A percentile compares a stretch with the other conserved stretches of the same genome.
Evolutionary conservation across 2,888 invertebrate genomes (phyloP).

Genomic region (Pelosia muscerda): DNA sequence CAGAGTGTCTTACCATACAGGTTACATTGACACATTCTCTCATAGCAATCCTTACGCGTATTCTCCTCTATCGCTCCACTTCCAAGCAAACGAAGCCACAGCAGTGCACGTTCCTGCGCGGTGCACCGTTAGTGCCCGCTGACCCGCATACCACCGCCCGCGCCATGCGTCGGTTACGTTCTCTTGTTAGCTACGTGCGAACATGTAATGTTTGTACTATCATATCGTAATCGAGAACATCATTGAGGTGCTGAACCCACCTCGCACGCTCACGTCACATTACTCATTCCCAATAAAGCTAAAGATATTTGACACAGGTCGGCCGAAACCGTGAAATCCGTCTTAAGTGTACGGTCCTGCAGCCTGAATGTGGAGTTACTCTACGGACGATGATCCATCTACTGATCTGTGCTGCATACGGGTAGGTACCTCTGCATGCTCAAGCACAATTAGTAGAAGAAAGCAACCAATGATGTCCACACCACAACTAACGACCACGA

Average conservation of each 20-base stretch:
- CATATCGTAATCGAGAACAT: neutral
- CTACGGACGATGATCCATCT: too few species aligned
- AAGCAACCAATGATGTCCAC: too few species aligned
- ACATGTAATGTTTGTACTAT: slow-evolving; percentile 6
- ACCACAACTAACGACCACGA: too few species aligned
- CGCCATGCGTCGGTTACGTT: neutral
- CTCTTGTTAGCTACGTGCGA: slow-evolving; percentile 5
- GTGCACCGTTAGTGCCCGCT: slow-evolving; percentile 18
- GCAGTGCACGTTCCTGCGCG: slow-evolving; percentile 2
- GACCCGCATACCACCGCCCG: slow-evolving; percentile 18
- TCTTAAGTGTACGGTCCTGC: too few species aligned
- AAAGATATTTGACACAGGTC: neutral
- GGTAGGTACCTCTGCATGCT: too few species aligned
- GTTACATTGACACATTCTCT: neutral
- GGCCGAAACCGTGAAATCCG: too few species aligned
- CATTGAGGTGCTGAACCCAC: neutral
- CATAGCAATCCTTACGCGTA: neutral
- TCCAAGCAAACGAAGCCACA: neutral
- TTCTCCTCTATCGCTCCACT: slow-evolving; percentile 8
- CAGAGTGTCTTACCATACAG: neutral
- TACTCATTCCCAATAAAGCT: neutral
- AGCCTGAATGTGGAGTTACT: too few species aligned
- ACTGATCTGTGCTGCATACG: too few species aligned
- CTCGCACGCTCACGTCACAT: neutral
- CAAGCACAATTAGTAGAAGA: too few species aligned